Conservation (phyloP, 2,888 invertebrate species). For the Lithophane ornitopus region DNA sequence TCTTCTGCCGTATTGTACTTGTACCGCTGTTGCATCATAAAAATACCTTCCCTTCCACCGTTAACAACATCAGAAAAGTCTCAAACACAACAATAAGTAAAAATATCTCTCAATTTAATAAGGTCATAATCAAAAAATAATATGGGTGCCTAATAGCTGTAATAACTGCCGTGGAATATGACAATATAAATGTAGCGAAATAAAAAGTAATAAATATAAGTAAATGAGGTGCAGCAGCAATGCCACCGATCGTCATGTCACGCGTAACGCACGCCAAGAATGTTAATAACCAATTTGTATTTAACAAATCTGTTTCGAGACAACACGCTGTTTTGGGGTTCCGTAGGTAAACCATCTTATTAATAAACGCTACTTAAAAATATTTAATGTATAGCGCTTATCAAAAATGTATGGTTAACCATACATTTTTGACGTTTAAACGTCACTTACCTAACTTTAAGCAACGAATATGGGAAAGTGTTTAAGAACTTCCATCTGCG, state of each 20-base stretch:
- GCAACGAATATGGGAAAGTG: neutral
- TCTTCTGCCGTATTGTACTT: neutral
- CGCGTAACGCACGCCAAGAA: constrained; percentile 80
- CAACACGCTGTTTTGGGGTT: constrained; percentile 68
- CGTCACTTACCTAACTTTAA: no score
- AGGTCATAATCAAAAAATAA: constrained; percentile 40
- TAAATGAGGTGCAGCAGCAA: constrained; percentile 61
- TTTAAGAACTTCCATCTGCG: neutral
- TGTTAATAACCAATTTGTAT: constrained; percentile 90
- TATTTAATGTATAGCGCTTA: no score
- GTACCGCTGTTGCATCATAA: no score
- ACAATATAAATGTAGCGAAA: constrained; percentile 64
- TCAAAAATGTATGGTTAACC: no score
- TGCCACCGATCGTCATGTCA: constrained; percentile 71
- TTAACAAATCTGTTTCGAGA: constrained; percentile 83
- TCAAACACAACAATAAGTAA: constrained; percentile 20
- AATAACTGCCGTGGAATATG: constrained; percentile 44
- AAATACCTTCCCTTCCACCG: neutral
- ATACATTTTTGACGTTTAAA: no score
- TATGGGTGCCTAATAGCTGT: constrained; percentile 45
- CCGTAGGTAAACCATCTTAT: constrained; percentile 8
- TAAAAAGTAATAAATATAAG: constrained; percentile 67
- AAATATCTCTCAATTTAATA: constrained; percentile 47
- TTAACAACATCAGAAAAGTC: neutral
- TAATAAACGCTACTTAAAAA: no score